Base-by-base conservation (phyloP, 2,888 invertebrate species). In the Altica lythri region DNA sequence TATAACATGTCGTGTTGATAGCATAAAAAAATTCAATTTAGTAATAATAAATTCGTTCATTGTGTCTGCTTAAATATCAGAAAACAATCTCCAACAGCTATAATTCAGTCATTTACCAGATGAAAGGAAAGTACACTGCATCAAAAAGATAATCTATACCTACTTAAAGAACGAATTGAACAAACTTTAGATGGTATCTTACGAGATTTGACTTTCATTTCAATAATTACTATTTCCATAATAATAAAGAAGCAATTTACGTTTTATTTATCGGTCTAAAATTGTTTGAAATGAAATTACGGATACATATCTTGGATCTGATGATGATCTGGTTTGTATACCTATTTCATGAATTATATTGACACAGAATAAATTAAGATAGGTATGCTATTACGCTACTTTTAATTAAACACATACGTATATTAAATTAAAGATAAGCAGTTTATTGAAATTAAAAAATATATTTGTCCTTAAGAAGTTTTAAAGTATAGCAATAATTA, bases 231-330 rank as follows among this genome's bases (percentile, higher is more conserved):
- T 53, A 53, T 60, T 55, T 60, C 49, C 53, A 52, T 52, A 49
- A 60, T 55, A 57, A 57, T 60, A 57, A 54, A 57, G 55, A 60
- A 56, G 49, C 58, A 49, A 54, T 60, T 59, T 59, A 59, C 50
- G 47, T 42, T 55, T 53, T 48, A 53, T 55, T 60, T 49, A 51
- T 48, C 48, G 37, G 53, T 17, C 48, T 52, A 44, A 47, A 55
- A 59, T 56, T 60, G 56, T 58, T 54, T 50, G 58, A 37, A 58
- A 50, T 56, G 49, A 46, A 60, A 53, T 54, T 52, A 54, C 54
- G 52, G 56, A 58, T 60, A 38, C 42, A 52, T 58, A 60, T 60
- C 57, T 55, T 51, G 49, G 51, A 55, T 47, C 48, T 53, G 42
- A 32, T 32, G 50, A 40, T 4, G 9, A 14, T 42, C 42, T 42